Conservation (phyloP, 2,888 invertebrate species). For the Rhingia rostrata region DNA sequence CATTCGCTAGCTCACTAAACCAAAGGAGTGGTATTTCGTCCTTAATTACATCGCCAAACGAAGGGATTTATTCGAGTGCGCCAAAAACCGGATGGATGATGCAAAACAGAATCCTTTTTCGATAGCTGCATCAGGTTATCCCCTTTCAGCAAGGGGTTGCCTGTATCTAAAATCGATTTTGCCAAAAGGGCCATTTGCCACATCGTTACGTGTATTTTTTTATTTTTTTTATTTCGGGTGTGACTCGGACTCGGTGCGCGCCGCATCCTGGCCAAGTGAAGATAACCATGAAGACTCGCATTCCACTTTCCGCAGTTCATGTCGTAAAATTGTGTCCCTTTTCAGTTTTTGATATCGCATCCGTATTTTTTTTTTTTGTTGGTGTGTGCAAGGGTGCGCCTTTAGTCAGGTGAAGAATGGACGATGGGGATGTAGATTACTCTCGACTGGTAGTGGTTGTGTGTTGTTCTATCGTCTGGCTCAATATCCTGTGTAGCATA, state of each 20-base stretch:
- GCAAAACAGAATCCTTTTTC: no score
- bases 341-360: constrained; percentile 40
- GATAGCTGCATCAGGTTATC: background rate
- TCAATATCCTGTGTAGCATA: constrained; percentile 62
- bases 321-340: constrained; percentile 50
- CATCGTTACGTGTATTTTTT: constrained; percentile 48
- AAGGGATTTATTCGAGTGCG: constrained; percentile 52
- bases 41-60: constrained; percentile 63
- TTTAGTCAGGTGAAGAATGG: constrained; percentile 45
- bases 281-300: constrained; percentile 48
- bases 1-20: constrained; percentile 6
- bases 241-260: background rate
- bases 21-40: constrained; percentile 55
- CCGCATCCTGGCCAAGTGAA: constrained; percentile 32
- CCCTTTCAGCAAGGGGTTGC: constrained; percentile 36
- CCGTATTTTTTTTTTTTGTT: constrained; percentile 18
- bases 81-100: constrained; percentile 23
- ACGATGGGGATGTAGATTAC: constrained; percentile 9
- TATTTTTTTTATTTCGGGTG: constrained; percentile 35
- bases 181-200: constrained; percentile 46
- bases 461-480: constrained; percentile 42
- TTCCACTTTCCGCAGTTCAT: constrained; percentile 47
- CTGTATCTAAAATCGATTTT: constrained; percentile 63
- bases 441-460: constrained; percentile 6
- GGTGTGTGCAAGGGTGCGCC: background rate